Evolutionary conservation across 1,140 invertebrate species (phyloP).

Genomic region (Calliphora vicina): DNA sequence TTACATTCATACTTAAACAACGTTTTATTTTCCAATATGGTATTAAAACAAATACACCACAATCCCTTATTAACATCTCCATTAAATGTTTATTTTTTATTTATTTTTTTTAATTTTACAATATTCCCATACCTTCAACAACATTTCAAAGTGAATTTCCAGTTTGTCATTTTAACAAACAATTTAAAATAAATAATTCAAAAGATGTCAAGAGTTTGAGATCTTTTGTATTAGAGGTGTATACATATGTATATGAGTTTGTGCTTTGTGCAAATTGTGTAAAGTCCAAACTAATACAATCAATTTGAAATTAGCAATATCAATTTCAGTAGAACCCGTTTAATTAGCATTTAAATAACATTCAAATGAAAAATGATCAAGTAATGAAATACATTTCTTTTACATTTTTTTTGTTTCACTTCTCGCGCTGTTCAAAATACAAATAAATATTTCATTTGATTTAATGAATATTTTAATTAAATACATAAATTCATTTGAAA

Average conservation of each 20-base stretch:
- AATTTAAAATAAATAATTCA: background rate
- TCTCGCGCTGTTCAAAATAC: background rate
- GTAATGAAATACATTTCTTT: background rate
- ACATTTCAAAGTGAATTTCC: background rate
- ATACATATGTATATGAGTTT: no score
- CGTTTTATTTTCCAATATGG: no score
- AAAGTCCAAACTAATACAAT: background rate
- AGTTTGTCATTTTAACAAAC: constrained; percentile 1
- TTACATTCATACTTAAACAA: no score
- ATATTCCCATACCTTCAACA: no score
- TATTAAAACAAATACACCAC: no score
- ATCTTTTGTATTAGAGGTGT: no score
- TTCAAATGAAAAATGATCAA: background rate
- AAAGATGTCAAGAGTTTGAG: background rate
- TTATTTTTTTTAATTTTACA: no score
- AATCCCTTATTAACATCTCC: no score
- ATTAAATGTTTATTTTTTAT: no score
- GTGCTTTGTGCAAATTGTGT: background rate
- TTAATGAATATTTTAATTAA: background rate
- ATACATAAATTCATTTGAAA: constrained; percentile 7
- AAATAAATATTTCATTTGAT: background rate
- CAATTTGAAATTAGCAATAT: background rate
- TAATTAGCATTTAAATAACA: background rate
- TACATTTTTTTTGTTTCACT: background rate
- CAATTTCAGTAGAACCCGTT: background rate